Base-by-base conservation (phyloP, 1,140 invertebrate species). In the Trichoplusia ni region DNA sequence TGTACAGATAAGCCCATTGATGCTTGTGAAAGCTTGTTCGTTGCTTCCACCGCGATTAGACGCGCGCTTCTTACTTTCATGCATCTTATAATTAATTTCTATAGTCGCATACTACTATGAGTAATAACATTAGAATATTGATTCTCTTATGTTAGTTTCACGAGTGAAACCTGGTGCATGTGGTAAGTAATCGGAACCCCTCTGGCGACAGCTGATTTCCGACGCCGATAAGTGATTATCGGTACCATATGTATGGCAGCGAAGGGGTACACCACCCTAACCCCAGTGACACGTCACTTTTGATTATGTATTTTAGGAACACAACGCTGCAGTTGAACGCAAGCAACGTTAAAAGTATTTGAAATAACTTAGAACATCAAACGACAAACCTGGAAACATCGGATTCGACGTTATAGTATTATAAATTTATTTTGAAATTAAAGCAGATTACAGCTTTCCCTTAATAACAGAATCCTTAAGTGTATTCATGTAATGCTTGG, bases 131-230 rank as follows among this genome's bases (percentile, higher is more conserved):
- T n/a, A n/a, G n/a, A n/a, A n/a, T n/a, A n/a, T 13, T 13, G 21
- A 25, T 25, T 11, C 14, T 9, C 11, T 23, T 31, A 40, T 44
- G 47, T 37, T 56, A 65, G 56, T 66, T 56, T 59, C 40, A 27
- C 5, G n/a, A 37, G 51, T 75, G 75, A 79, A 74, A 68, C 62
- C 64, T 51, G 53, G 59, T 64, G 69, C 64, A 69, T 70, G 42
- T 77, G 62, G 58, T 67, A 56, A 66, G 74, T 78, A 77, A 81
- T 77, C 60, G 73, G 72, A 77, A 73, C 71, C 80, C 76, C 73
- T 73, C 47, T 67, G 64, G 60, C 75, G 82, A 86, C 84, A 84
- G 81, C 74, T 84, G 84, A 87, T 86, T 86, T 82, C 80, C 77
- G 79, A 70, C 64, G 16, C 59, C 71, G 81, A 87, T 87, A 84